Base-by-base conservation (phyloP, 2,113 vertebrate genomes). In the Marmota flaviventris region DNA sequence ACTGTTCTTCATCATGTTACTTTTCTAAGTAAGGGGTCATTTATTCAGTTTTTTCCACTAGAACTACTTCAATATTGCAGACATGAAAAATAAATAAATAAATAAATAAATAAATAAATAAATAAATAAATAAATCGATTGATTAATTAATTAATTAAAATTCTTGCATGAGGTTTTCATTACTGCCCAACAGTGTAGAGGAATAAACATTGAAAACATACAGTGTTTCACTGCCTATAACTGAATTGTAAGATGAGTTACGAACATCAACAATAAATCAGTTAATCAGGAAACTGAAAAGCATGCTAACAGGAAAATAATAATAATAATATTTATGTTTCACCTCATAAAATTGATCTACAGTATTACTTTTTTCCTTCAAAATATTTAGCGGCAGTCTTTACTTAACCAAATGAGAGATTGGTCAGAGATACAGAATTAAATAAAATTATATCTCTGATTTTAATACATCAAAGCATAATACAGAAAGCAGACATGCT, bases 211-310 rank as follows among this genome's bases (percentile, higher is more conserved):
- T 22, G 65, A 78, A 91, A 91, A 69, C 14, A 82, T 32, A 85
- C 1, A 42, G 5, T 4, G 45, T 70, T 58, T 90, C 32, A 51
- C 11, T 42, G 11, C 58, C 69, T 82, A 22, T 58, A 84, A 73
- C 6, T 91, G 65, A 96, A 85, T 73, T 85, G 3, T 77, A 82
- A 79, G 27, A 53, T 94, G 63, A 82, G 27, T 87, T 87, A 48
- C 39, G 16, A 61, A 18, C 37, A 39, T 81, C 65, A 83, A 76
- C 24, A 63, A 37, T 72, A 72, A 56, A 39, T 76, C 42, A 95
- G 11, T 39, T 84, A 89, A 76, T 89, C 37, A 51, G 34, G 11
- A 84, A 81, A 82, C 77, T n/a, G 4, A 76, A 89, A 90, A 69
- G 3, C n/a, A 48, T 42, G 5, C 45, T 79, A 84, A 76, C 83